Conservation (phyloP, 2,888 invertebrate genomes). For the Rhingia campestris region DNA sequence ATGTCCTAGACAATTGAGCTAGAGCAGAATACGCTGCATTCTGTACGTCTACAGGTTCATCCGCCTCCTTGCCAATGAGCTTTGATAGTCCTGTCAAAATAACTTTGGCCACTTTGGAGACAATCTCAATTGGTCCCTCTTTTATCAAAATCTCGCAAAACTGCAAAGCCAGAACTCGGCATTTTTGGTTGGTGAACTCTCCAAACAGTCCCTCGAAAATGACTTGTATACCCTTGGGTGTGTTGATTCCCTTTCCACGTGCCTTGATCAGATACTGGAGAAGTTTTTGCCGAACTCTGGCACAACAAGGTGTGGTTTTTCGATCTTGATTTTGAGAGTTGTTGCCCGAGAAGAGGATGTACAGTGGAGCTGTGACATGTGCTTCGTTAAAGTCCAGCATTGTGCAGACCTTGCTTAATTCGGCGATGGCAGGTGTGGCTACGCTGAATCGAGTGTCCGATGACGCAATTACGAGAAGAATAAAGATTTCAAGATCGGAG, state of each 20-base stretch:
- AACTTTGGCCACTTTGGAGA: slow-evolving; percentile 81
- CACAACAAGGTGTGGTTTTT: slow-evolving; percentile 90
- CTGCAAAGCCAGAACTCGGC: slow-evolving; percentile 91
- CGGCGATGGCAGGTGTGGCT: slow-evolving; percentile 93
- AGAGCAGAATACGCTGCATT: slow-evolving; percentile 83
- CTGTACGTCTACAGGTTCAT: slow-evolving; percentile 83
- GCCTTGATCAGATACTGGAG: slow-evolving; percentile 91
- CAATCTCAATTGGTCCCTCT: slow-evolving; percentile 84
- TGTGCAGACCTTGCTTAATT: slow-evolving; percentile 89
- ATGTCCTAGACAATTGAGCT: slow-evolving; percentile 83
- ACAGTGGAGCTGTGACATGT: slow-evolving; percentile 89
- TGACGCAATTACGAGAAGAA: slow-evolving; percentile 92
- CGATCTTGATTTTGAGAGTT: slow-evolving; percentile 86
- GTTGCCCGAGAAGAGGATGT: slow-evolving; percentile 86
- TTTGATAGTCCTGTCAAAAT: slow-evolving; percentile 81
- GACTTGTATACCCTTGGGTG: slow-evolving; percentile 93
- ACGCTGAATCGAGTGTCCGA: slow-evolving; percentile 95
- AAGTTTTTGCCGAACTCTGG: slow-evolving; percentile 92
- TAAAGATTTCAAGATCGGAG: slow-evolving; percentile 88
- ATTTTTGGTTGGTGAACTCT: slow-evolving; percentile 90
- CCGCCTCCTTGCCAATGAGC: slow-evolving; percentile 80
- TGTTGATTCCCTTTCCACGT: slow-evolving; percentile 88
- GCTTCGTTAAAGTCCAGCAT: slow-evolving; percentile 90
- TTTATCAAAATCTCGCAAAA: slow-evolving; percentile 91
- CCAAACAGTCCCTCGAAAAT: slow-evolving; percentile 95